Evolutionary conservation across 2,797 vertebrate species (phyloP), one percentile per base, ranked within the genome.

Genomic region (Dromococcyx pavoninus): DNA sequence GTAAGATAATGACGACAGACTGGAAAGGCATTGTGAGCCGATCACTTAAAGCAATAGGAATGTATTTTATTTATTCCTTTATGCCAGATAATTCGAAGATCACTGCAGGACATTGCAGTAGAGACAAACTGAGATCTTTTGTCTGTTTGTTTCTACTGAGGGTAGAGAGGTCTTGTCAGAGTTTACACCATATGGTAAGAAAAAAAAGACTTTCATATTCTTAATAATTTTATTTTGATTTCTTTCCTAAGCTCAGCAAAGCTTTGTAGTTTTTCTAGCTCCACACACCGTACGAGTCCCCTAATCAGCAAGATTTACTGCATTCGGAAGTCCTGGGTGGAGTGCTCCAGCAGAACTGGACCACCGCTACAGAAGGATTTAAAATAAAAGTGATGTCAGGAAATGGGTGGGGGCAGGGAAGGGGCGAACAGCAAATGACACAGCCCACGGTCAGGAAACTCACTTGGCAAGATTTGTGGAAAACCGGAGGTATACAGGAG

Each of bases 401-500:
- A 98, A 97, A 97, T 51, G 94, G 97, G 97, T 97, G 95, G 97
- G 95, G 96, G 96, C 91, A 96, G 96, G 97, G 83, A 84, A 90
- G 89, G 96, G 97, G 96, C 94, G 84, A 94, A 91, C 8, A 93
- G 96, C 95, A 83, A 98, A 95, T 89, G 96, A 96, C 97, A 96
- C 13, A 95, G 97, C 96, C 95, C 72, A 88, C 17, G 35, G 93
- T 76, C 97, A 97, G 97, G 98, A 98, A 98, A 97, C 95, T 91
- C 95, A 87, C 96, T 97, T 98, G 97, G 98, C 97, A 86, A 96
- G 93, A 91, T 70, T 19, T 79, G 67, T 97, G 97, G 98, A 98
- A 98, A 98, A 97, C 72, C 28, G 16, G 93, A 95, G 93, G 95
- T 94, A 53, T 74, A 91, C 53, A 86, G 89, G 95, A 96, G 96